Percentiles rank a stretch among this genome's conserved stretches.
Evolutionary conservation across 2,888 invertebrate genomes (phyloP).

Genomic region (Ametastegia equiseti): DNA sequence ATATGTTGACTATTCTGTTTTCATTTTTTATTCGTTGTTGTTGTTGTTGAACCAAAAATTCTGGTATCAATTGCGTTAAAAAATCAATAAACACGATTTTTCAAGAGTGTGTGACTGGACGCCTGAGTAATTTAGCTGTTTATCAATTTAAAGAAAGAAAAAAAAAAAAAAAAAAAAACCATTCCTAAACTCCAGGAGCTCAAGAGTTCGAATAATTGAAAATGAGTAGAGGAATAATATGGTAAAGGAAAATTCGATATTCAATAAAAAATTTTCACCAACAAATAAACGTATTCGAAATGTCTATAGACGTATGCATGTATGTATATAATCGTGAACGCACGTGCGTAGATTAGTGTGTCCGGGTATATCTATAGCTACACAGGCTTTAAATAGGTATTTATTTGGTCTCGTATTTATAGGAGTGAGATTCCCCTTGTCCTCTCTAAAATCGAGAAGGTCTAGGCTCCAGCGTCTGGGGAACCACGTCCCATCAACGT

Average conservation of each 20-base stretch:
- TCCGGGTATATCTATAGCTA: neutral
- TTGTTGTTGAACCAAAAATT: too few relatives aligned
- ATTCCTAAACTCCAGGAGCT: too few relatives aligned
- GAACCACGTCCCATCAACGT: conserved; percentile 22
- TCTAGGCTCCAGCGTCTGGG: conserved; percentile 44
- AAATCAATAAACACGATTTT: too few relatives aligned
- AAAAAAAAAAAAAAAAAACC: too few relatives aligned
- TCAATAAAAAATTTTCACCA: too few relatives aligned
- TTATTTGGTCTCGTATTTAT: conserved; percentile 45
- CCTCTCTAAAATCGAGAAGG: conserved; percentile 24
- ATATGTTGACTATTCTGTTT: neutral
- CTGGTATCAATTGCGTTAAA: neutral
- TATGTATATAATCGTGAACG: neutral
- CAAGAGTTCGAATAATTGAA: neutral
- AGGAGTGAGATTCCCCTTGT: conserved; percentile 32
- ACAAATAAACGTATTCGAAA: neutral
- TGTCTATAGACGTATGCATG: neutral
- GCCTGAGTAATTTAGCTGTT: too few relatives aligned
- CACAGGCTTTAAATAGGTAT: conserved; percentile 34
- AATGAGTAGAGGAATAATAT: neutral
- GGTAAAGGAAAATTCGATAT: neutral
- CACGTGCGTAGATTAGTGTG: conserved; percentile 8
- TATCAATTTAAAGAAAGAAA: too few relatives aligned
- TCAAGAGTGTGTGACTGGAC: too few relatives aligned
- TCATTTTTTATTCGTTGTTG: neutral